Conservation (phyloP, 1,140 invertebrate species). For the Ips nitidus region DNA sequence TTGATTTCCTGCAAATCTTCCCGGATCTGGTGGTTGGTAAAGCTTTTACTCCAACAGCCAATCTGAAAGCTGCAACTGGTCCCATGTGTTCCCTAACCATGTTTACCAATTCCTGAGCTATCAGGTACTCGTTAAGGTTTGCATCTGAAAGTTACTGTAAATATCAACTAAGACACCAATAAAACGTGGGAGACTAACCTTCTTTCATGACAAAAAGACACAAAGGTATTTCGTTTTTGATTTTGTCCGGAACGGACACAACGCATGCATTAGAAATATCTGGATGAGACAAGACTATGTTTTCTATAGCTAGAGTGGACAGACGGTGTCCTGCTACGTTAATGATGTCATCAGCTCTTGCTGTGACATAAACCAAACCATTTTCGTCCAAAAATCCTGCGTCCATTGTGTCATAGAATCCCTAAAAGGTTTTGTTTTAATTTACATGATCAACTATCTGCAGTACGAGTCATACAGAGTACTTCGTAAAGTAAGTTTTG, state of each 20-base stretch:
- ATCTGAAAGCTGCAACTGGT: constrained; percentile 84
- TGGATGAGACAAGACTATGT: constrained; percentile 80
- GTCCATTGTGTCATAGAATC: constrained; percentile 96
- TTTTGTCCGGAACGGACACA: constrained; percentile 82
- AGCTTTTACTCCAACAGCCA: constrained; percentile 72
- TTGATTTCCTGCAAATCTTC: constrained; percentile 42
- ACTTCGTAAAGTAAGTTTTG: constrained; percentile 78
- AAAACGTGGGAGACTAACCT: constrained; percentile 48
- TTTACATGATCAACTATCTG: not conserved
- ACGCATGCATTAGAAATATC: constrained; percentile 84
- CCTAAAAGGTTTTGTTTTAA: constrained; percentile 58
- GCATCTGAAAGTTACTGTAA: constrained; percentile 51
- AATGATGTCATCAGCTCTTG: constrained; percentile 93
- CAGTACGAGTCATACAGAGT: constrained; percentile 64
- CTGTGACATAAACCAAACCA: constrained; percentile 85
- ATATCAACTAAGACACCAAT: constrained; percentile 1
- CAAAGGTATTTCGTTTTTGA: constrained; percentile 87
- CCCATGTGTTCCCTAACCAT: constrained; percentile 80
- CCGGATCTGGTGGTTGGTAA: constrained; percentile 61
- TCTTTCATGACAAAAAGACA: constrained; percentile 78
- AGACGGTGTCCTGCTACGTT: constrained; percentile 92
- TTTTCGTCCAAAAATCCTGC: constrained; percentile 82
- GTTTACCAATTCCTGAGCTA: constrained; percentile 67
- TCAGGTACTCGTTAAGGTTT: constrained; percentile 60
- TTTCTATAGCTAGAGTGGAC: constrained; percentile 85